Evolutionary conservation across 2,797 vertebrate genomes (phyloP).

Genomic region (Siniperca undulata): DNA sequence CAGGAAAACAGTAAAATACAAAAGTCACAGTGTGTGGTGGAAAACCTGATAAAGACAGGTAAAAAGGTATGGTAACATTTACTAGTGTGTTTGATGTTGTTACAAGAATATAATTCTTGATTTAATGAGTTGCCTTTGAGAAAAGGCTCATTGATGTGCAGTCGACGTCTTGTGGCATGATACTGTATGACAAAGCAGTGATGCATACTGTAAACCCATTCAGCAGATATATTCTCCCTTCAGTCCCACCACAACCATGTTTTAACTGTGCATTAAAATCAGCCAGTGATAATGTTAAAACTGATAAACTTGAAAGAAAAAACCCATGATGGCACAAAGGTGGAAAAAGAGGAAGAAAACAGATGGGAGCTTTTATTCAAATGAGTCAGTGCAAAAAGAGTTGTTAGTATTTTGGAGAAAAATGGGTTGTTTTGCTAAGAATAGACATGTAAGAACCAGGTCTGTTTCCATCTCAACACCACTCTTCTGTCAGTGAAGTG

Average conservation of each 20-base stretch:
- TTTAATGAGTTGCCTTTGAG: not conserved
- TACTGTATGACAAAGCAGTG: not conserved
- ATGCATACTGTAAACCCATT: not conserved
- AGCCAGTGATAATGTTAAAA: not conserved
- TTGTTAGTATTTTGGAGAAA: constrained; percentile 6
- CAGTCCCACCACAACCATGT: not conserved
- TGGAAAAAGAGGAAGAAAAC: not conserved
- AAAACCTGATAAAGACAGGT: not conserved
- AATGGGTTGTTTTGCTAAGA: constrained; percentile 19
- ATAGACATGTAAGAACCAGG: constrained; percentile 10
- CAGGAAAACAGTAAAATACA: not conserved
- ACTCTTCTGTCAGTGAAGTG: constrained; percentile 13
- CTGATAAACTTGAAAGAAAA: not conserved
- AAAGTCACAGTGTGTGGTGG: not conserved
- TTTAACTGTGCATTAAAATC: not conserved
- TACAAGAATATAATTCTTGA: not conserved
- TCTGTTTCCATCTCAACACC: constrained; percentile 20
- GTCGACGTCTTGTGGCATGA: not conserved
- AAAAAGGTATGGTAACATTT: no score
- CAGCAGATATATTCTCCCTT: not conserved
- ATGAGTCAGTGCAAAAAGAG: not conserved
- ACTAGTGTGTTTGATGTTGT: not conserved
- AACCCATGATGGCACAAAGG: not conserved
- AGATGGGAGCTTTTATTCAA: constrained; percentile 19
- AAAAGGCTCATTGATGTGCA: not conserved